Percentiles rank a stretch among this genome's conserved stretches.
phyloP scores from a whole-genome alignment of 1,140 invertebrate species.

The Zophobas atratus region DNA sequence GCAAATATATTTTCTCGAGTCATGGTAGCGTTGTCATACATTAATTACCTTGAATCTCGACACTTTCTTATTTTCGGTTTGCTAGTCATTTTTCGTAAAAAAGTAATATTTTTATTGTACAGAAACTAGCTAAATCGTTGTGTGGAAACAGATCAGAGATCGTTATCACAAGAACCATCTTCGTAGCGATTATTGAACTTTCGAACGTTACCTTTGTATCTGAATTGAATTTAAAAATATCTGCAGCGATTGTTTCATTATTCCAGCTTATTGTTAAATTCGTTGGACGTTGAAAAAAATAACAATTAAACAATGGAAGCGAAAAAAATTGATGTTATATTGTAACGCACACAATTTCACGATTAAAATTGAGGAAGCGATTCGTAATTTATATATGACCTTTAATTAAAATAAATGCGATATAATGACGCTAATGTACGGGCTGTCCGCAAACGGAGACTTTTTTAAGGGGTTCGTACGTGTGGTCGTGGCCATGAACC shows the following conservation, averaged over 20 bases:
- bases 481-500: too few species aligned
- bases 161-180: not conserved
- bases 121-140: too few species aligned
- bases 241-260: not conserved
- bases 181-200: not conserved
- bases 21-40: too few species aligned
- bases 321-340: not conserved
- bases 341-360: not conserved
- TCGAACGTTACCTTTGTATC: not conserved
- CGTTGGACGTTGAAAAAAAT: slow-evolving; percentile 6
- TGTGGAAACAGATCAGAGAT: not conserved
- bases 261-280: not conserved
- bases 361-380: slow-evolving; percentile 35
- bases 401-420: slow-evolving; percentile 16
- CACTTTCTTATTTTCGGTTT: too few species aligned
- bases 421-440: not conserved
- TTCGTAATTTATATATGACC: slow-evolving; percentile 14
- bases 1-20: too few species aligned
- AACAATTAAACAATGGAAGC: slow-evolving; percentile 2
- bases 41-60: too few species aligned
- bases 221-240: slow-evolving; percentile 3
- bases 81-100: too few species aligned
- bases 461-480: too few species aligned
- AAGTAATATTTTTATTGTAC: too few species aligned
- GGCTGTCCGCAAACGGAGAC: not conserved